These are phyloP conservation scores for Zosterops borbonicus DNA, from an alignment of 2,113 vertebrate genomes.

Conservation along the genomic window DNA sequence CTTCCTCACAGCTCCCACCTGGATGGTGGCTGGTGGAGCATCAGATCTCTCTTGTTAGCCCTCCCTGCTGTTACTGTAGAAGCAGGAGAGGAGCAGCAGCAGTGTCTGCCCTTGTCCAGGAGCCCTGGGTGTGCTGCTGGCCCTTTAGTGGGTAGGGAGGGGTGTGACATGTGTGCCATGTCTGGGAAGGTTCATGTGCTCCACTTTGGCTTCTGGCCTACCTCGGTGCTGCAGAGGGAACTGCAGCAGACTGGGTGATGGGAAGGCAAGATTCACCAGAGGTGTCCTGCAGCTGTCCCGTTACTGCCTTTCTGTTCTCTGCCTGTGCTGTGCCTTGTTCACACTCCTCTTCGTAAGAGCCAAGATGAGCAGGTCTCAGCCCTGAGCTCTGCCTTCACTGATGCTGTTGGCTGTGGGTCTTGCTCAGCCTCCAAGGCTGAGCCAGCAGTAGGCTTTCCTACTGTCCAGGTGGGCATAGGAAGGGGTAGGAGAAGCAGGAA, in stretches of 20 bases:
- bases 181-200: rapidly evolving
- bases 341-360: rapidly evolving
- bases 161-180: rapidly evolving
- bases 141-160: background rate
- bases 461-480: rapidly evolving
- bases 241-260: background rate
- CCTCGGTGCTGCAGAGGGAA: rapidly evolving
- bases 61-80: rapidly evolving
- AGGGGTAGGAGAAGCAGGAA: background rate
- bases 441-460: rapidly evolving
- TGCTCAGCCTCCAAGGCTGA: background rate
- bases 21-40: rapidly evolving
- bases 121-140: background rate
- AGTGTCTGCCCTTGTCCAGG: background rate
- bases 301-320: rapidly evolving
- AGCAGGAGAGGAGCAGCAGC: too few relatives aligned
- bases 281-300: rapidly evolving
- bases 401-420: background rate
- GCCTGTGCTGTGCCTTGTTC: too few relatives aligned
- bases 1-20: background rate
- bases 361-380: background rate
- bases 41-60: background rate
- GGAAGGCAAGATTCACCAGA: rapidly evolving
- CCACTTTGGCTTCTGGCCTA: rapidly evolving
- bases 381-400: rapidly evolving